phyloP scores from a whole-genome alignment of 2,797 vertebrate species.

The Morus bassanus region DNA sequence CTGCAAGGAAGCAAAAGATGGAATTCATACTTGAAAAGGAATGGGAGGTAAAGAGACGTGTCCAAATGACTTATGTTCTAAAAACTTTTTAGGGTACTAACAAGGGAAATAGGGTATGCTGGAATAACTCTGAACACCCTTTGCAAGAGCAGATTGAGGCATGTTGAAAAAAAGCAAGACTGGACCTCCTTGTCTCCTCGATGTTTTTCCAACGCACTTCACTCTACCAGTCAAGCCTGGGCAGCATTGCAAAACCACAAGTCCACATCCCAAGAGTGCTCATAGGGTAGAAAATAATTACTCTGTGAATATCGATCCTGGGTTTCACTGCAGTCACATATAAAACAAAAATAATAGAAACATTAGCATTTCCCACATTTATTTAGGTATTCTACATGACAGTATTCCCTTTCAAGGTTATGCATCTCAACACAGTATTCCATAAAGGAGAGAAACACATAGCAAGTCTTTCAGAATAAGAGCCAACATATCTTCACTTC shows the following conservation, averaged over 20 bases:
- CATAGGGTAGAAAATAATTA: background rate
- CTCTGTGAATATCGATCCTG: background rate
- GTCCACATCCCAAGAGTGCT: background rate
- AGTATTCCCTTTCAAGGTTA: background rate
- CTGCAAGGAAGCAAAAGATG: background rate
- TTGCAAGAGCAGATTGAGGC: background rate
- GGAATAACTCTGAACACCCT: background rate
- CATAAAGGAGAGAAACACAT: background rate
- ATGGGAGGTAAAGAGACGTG: background rate
- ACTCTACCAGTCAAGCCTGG: background rate
- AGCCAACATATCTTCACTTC: background rate
- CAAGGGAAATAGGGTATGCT: background rate
- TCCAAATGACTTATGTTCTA: background rate
- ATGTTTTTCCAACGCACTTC: background rate
- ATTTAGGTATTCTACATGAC: background rate
- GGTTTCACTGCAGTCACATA: background rate
- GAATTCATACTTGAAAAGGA: background rate
- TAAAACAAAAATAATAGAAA: background rate
- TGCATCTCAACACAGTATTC: background rate
- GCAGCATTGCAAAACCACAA: background rate
- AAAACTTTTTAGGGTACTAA: background rate
- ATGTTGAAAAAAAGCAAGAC: background rate
- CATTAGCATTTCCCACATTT: background rate
- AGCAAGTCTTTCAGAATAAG: background rate
- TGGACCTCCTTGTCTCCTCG: background rate